Base-by-base conservation (phyloP, 1,140 invertebrate species). In the Cydia amplana region DNA sequence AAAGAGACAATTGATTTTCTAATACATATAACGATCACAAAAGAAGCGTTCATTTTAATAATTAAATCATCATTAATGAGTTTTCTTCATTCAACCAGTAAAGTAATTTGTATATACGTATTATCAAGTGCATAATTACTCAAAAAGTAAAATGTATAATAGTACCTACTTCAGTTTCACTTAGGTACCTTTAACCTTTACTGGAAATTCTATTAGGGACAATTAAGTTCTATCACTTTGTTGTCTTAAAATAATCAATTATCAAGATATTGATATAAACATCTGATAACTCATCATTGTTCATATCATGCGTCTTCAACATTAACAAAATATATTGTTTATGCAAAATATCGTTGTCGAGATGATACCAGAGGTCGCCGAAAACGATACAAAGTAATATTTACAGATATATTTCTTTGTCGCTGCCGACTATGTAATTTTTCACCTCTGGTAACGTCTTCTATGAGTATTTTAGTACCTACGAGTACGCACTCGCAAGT, bases 291-390 rank as follows among this genome's bases (percentile, higher is more conserved):
- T 32, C 36, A 36, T 65, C 64, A 36, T 32, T 28, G 14, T 25
- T 23, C 12, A 28, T 65, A 40, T 67, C 28, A 36, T 9, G 28
- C 28, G 28, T 60, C 10, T 60, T 23, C 55, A 23, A 10, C 55
- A 10, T 67, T 67, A 32, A 67, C 65, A 36, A 67, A 60, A 70
- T 70, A 70, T 70, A 36, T 70, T 43, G 36, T 70, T 70, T 43
- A 70, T 46, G 14, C 32, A 36, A 20, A 36, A 70, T 70, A 32
- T n/a, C 12, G 32, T 67, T n/a, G 28, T 70, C 28, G n/a, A 70
- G 32, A 43, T 70, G 36, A 36, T 70, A 70, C 32, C 65, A 40
- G 7, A 70, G 65, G 65, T 70, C 64, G n/a, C n/a, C 12, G 65
- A 36, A 32, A 16, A 43, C 14, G 36, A 70, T 18, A 36, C 64